Conservation (phyloP, 2,113 vertebrate genomes). For the Pyxicephalus adspersus region DNA sequence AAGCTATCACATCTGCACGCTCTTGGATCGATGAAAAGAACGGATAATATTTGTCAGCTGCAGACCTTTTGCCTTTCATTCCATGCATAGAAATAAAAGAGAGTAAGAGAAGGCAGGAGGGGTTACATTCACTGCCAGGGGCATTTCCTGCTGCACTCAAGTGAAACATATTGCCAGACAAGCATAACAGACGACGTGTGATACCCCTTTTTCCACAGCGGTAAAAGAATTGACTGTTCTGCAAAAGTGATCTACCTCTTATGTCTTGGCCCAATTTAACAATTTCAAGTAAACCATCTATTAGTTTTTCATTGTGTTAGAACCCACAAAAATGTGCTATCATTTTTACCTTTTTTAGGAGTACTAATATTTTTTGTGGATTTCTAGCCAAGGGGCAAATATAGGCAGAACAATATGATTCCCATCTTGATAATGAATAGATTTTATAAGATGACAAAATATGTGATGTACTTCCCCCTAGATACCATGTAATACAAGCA, state of each 20-base stretch:
- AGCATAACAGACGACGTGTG: slow-evolving; percentile 36
- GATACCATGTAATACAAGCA: too few relatives aligned
- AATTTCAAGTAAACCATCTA: background rate
- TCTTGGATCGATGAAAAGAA: slow-evolving; percentile 77
- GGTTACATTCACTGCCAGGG: slow-evolving; percentile 25
- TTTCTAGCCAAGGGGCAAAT: too few relatives aligned
- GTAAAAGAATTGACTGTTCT: slow-evolving; percentile 7
- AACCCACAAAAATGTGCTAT: too few relatives aligned
- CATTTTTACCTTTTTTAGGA: too few relatives aligned
- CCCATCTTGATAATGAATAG: too few relatives aligned
- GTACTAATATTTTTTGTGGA: too few relatives aligned
- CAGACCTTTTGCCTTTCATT: slow-evolving; percentile 73
- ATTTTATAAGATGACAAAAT: too few relatives aligned
- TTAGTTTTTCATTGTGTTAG: too few relatives aligned
- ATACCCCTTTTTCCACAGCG: slow-evolving; percentile 18
- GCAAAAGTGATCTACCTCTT: background rate
- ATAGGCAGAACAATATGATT: too few relatives aligned
- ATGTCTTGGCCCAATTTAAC: background rate
- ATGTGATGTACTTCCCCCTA: too few relatives aligned
- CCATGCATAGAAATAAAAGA: slow-evolving; percentile 54
- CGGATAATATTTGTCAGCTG: slow-evolving; percentile 78
- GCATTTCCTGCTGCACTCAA: slow-evolving; percentile 42
- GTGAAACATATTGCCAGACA: slow-evolving; percentile 34
- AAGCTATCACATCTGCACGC: slow-evolving; percentile 79
- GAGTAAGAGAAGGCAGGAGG: slow-evolving; percentile 19